Evolutionary conservation across 2,113 vertebrate species (phyloP).

Genomic region (Petrocephalus zakoni): DNA sequence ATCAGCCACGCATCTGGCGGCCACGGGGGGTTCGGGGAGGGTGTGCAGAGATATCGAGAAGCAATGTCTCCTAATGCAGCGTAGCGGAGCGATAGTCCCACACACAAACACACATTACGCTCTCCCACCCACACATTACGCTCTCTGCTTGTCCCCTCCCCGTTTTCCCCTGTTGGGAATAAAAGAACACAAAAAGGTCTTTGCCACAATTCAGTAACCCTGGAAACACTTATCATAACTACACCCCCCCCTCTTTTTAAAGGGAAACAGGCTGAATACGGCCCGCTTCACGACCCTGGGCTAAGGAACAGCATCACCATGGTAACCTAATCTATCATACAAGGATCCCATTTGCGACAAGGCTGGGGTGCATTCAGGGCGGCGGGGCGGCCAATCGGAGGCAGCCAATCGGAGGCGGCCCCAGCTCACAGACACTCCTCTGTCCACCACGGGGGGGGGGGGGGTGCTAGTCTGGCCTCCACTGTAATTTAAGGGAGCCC

Average conservation of each 20-base stretch:
- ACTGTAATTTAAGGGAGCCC: conserved; percentile 43
- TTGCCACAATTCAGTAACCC: conserved; percentile 59
- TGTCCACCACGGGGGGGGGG: conserved; percentile 57
- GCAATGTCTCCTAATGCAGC: background rate
- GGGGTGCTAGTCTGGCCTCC: conserved; percentile 42
- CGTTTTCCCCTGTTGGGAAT: conserved; percentile 58
- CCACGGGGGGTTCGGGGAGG: conserved; percentile 45
- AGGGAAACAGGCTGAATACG: conserved; percentile 49
- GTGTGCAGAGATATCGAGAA: conserved; percentile 50
- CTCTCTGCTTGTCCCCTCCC: conserved; percentile 44
- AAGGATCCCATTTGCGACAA: conserved; percentile 61
- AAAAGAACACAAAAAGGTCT: conserved; percentile 48
- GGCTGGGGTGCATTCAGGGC: conserved; percentile 50
- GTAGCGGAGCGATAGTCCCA: background rate
- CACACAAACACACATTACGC: conserved; percentile 36
- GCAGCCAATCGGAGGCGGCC: conserved; percentile 57
- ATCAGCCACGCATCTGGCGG: conserved; percentile 72
- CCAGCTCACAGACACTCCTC: conserved; percentile 49
- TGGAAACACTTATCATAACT: conserved; percentile 69
- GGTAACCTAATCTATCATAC: conserved; percentile 68
- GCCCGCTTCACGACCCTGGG: conserved; percentile 53
- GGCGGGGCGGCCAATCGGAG: conserved; percentile 54
- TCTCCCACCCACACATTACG: conserved; percentile 33
- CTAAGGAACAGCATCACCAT: conserved; percentile 64
- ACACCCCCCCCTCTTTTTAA: conserved; percentile 43